A percentile compares a stretch with the other conserved stretches of the same genome.
Conservation (phyloP, 1,140 invertebrate genomes). For the Branchinecta lindahli region DNA sequence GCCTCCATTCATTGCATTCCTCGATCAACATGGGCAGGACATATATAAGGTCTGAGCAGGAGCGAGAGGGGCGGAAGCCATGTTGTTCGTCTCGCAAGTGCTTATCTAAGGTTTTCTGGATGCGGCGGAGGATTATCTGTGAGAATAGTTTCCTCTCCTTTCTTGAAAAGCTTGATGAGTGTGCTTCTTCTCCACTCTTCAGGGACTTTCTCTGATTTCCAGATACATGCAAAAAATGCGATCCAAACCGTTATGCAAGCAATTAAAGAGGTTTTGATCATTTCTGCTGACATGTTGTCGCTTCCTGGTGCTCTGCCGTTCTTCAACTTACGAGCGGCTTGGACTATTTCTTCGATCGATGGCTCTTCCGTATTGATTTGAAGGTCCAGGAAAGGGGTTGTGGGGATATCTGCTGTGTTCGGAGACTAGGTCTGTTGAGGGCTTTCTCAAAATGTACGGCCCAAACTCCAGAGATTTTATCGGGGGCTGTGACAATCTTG, state of each 20-base stretch:
- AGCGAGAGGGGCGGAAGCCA: no score
- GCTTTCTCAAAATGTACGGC: no score
- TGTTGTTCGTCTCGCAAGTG: no score
- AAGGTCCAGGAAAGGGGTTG: no score
- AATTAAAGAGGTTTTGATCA: conserved; percentile 6
- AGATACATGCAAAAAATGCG: conserved; percentile 1
- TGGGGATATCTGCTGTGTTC: no score
- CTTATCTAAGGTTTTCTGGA: conserved; percentile 5
- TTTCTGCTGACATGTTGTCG: conserved; percentile 1
- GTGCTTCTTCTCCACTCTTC: no score
- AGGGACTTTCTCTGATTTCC: neutral
- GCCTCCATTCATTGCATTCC: no score
- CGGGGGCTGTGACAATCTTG: neutral
- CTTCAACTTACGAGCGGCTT: conserved; percentile 4
- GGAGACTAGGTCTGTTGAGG: no score
- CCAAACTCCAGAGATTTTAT: conserved; percentile 9
- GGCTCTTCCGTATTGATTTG: no score
- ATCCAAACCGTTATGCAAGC: conserved; percentile 4
- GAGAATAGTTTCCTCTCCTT: conserved; percentile 4
- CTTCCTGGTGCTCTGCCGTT: neutral
- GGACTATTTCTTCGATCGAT: conserved; percentile 1
- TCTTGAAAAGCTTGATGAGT: conserved; percentile 9
- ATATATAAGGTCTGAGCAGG: no score
- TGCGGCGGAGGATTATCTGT: conserved; percentile 1
- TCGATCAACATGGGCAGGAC: no score